Conservation (phyloP, 1,140 invertebrate species). For the Tetramorium alpestre region DNA sequence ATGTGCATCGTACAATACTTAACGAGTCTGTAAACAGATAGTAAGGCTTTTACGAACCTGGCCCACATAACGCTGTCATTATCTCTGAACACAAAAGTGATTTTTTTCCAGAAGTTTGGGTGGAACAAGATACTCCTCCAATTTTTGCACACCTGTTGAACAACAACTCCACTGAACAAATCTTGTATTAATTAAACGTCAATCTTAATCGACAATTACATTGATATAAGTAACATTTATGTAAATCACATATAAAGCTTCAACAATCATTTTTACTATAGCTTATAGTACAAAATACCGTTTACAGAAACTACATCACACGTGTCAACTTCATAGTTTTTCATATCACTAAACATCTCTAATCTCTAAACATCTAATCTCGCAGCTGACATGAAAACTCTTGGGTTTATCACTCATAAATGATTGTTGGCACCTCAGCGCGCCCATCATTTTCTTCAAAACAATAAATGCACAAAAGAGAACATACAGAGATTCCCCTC, state of each 20-base stretch:
- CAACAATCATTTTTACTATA: background rate
- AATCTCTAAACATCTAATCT: background rate
- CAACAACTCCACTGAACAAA: background rate
- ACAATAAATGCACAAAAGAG: background rate
- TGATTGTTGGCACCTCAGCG: background rate
- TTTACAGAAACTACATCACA: background rate
- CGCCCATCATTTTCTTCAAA: background rate
- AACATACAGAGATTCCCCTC: background rate
- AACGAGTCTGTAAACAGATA: background rate
- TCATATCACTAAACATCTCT: background rate
- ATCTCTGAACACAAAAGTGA: slow-evolving; percentile 82
- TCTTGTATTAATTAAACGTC: slow-evolving; percentile 15
- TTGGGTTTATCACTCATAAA: background rate
- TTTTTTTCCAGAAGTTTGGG: slow-evolving; percentile 87
- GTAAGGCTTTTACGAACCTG: slow-evolving; percentile 71
- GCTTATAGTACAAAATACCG: background rate
- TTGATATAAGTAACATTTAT: background rate
- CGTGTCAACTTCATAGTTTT: background rate
- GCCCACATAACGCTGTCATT: slow-evolving; percentile 82
- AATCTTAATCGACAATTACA: background rate
- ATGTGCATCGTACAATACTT: background rate
- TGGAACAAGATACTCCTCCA: slow-evolving; percentile 88
- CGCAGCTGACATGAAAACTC: background rate
- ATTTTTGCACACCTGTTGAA: slow-evolving; percentile 86
- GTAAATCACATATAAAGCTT: background rate